These are phyloP conservation scores for Tipula vernalis DNA, from an alignment of 2,888 invertebrate species.

Conservation along the genomic window DNA sequence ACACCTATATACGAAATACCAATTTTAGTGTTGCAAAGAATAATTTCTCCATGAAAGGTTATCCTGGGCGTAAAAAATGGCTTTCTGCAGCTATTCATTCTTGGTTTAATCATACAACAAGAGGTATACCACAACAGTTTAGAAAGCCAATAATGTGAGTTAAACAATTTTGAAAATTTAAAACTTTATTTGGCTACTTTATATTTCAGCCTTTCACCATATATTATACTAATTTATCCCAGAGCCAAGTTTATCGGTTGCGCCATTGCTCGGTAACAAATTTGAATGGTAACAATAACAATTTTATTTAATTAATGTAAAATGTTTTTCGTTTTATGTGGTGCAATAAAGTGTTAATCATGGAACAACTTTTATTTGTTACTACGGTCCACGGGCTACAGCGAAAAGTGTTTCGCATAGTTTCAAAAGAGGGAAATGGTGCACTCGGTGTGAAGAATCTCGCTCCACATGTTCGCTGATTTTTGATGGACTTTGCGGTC, in stretches of 20 bases:
- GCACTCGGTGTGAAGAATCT: slow-evolving; percentile 15
- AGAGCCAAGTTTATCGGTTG: slow-evolving; percentile 21
- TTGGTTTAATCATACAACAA: slow-evolving; percentile 18
- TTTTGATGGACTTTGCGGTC: slow-evolving; percentile 23
- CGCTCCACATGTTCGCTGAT: slow-evolving; percentile 18
- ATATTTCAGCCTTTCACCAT: not conserved
- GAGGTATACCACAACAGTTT: not conserved
- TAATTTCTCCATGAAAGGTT: slow-evolving; percentile 11
- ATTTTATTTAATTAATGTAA: not conserved
- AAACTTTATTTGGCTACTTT: not conserved
- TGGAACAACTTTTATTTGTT: slow-evolving; percentile 17
- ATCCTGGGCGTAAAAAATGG: slow-evolving; percentile 17
- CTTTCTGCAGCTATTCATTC: slow-evolving; percentile 17
- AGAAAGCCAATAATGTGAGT: not conserved
- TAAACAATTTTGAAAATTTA: not conserved
- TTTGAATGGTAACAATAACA: not conserved
- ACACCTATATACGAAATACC: not conserved
- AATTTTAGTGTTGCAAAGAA: slow-evolving; percentile 17
- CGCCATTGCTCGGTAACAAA: slow-evolving; percentile 18
- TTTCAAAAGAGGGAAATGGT: slow-evolving; percentile 13
- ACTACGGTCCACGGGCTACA: slow-evolving; percentile 17
- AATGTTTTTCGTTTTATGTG: not conserved
- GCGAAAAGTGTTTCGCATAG: not conserved
- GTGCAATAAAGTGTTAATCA: slow-evolving; percentile 16
- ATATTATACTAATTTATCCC: slow-evolving; percentile 21